Percentiles rank a stretch among this genome's conserved stretches.
Conservation (phyloP, 2,797 vertebrate species). For the Molossus alvarezi region DNA sequence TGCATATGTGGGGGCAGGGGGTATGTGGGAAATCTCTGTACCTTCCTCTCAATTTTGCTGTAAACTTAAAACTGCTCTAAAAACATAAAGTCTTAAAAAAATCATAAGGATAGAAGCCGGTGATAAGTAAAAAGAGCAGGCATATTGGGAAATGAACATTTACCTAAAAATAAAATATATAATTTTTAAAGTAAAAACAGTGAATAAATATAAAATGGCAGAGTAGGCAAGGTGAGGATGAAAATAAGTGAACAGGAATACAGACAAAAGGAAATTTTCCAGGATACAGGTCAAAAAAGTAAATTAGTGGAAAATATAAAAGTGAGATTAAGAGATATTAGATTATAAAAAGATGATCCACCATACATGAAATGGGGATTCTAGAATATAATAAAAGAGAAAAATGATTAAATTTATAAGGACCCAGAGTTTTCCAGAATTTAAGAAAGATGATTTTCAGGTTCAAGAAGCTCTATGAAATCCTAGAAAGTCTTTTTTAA, state of each 20-base stretch:
- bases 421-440: background rate
- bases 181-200: background rate
- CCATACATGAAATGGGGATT: background rate
- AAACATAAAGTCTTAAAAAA: background rate
- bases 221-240: background rate
- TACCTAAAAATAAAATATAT: background rate
- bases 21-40: no score
- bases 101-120: background rate
- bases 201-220: background rate
- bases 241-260: background rate
- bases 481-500: background rate
- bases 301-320: background rate
- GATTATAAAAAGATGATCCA: background rate
- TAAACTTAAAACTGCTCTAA: background rate
- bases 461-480: background rate
- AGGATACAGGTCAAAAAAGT: background rate
- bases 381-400: background rate
- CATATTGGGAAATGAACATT: background rate
- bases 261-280: background rate
- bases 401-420: background rate
- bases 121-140: background rate
- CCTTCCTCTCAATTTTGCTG: no score
- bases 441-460: background rate
- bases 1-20: no score
- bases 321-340: conserved; percentile 27